Evolutionary conservation across 2,113 vertebrate genomes (phyloP), one percentile per base, ranked within the genome.

Genomic region (Etheostoma spectabile): DNA sequence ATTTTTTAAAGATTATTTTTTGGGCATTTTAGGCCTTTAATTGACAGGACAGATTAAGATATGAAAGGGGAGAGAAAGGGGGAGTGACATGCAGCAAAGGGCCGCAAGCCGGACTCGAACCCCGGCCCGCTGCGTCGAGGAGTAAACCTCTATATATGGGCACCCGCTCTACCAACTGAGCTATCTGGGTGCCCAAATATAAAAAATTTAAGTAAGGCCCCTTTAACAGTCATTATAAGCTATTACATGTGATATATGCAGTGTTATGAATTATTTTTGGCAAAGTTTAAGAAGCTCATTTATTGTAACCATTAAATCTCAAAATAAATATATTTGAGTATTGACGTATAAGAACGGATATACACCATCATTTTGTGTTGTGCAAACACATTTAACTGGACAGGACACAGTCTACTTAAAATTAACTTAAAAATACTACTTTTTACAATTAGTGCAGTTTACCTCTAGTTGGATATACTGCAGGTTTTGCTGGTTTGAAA

Each of bases 171-270:
- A n/a, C n/a, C n/a, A n/a, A n/a, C n/a, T n/a, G n/a, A n/a, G n/a
- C n/a, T n/a, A n/a, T n/a, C n/a, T n/a, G n/a, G n/a, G n/a, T n/a
- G n/a, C n/a, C n/a, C n/a, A n/a, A n/a, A n/a, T n/a, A n/a, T 72
- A 2, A 63, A 46, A 38, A 61, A 79, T 22, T 1, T 51, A 79
- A 45, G 14, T 70, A 55, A 74, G 21, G 38, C 19, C 42, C 21
- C 14, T 77, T 72, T 10, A 77, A 68, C 45, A 33, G 27, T 76
- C 13, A 62, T 48, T 64, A 33, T 65, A 76, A 80, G 30, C 38
- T 74, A 22, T 51, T 57, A 33, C 15, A 51, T 84, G 42, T 53
- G 1, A 35, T 15, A 57, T 59, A 53, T 52, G 15, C 0, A 65
- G 8, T 65, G 16, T 65, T 80, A 24, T 63, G 13, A 56, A 42